Evolutionary conservation across 92 coral and sea anemone species (phyloP).

Genomic region (Virgularia gustaviana): DNA sequence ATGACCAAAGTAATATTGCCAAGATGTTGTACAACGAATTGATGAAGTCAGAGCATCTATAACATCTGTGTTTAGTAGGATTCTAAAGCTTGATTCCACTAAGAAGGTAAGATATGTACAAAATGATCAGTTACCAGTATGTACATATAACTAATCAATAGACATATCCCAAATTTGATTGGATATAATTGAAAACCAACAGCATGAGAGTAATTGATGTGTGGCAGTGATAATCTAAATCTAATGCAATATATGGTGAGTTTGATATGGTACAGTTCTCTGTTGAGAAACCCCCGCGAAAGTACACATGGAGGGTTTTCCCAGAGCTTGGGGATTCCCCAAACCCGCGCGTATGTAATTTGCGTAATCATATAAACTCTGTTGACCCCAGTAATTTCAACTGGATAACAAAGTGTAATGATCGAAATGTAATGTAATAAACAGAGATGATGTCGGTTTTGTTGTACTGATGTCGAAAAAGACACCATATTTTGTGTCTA

Average conservation of each 20-base stretch:
- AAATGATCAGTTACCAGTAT: too few relatives aligned
- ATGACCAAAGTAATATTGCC: conserved; percentile 41
- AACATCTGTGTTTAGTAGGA: conserved; percentile 4
- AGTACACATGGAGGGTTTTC: neutral
- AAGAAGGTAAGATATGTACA: neutral
- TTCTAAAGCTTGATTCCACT: conserved; percentile 18
- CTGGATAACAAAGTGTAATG: too few relatives aligned
- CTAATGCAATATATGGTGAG: neutral
- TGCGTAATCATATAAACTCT: too few relatives aligned
- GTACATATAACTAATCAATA: too few relatives aligned
- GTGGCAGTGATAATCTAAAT: neutral
- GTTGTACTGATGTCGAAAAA: neutral
- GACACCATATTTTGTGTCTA: neutral
- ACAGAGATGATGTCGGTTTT: neutral
- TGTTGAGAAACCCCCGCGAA: neutral
- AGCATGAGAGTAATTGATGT: too few relatives aligned
- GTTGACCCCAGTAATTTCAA: too few relatives aligned
- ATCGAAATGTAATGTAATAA: too few relatives aligned
- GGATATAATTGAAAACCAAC: too few relatives aligned
- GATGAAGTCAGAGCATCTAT: conserved; percentile 7
- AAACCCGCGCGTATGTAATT: too few relatives aligned
- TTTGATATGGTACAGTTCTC: neutral
- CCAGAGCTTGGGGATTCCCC: neutral
- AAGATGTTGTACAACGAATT: conserved; percentile 10
- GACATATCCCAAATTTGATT: neutral